Conservation (phyloP, 2,113 vertebrate genomes). For the Plotosus lineatus region DNA sequence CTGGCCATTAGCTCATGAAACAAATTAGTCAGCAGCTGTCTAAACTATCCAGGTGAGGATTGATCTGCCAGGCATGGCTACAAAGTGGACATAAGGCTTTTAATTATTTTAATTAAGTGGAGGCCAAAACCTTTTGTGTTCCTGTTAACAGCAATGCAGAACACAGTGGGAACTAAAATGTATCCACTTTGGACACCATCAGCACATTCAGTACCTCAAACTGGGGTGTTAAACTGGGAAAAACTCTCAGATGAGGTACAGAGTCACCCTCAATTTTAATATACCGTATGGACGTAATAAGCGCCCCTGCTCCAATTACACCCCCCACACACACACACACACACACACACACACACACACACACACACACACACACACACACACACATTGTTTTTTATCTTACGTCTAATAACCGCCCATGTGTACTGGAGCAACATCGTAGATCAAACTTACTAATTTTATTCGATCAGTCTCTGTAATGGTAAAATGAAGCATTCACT, state of each 20-base stretch:
- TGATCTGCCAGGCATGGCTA: slow-evolving; percentile 61
- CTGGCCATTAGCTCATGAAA: slow-evolving; percentile 67
- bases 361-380: too few relatives aligned
- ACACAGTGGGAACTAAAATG: slow-evolving; percentile 36
- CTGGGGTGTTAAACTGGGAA: slow-evolving; percentile 29
- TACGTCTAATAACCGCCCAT: too few relatives aligned
- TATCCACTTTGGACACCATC: slow-evolving; percentile 36
- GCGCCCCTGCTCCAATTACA: too few relatives aligned
- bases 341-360: too few relatives aligned
- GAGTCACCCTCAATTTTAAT: slow-evolving; percentile 2
- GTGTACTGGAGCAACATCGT: too few relatives aligned
- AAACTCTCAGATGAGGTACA: slow-evolving; percentile 32
- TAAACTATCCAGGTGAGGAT: slow-evolving; percentile 70
- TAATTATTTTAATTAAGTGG: slow-evolving; percentile 75
- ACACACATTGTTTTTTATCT: too few relatives aligned
- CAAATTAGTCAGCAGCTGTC: slow-evolving; percentile 67
- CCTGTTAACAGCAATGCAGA: slow-evolving; percentile 44
- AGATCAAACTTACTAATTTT: too few relatives aligned
- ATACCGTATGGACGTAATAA: too few relatives aligned
- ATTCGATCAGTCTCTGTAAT: too few relatives aligned
- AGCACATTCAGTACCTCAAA: slow-evolving; percentile 41
- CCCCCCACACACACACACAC: too few relatives aligned
- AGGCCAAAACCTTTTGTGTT: slow-evolving; percentile 52
- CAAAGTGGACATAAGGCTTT: slow-evolving; percentile 66
- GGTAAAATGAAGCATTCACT: too few relatives aligned